Percentiles rank a stretch among this genome's conserved stretches.
phyloP scores from a whole-genome alignment of 2,797 vertebrate species.

The Zenarchopterus dispar region DNA sequence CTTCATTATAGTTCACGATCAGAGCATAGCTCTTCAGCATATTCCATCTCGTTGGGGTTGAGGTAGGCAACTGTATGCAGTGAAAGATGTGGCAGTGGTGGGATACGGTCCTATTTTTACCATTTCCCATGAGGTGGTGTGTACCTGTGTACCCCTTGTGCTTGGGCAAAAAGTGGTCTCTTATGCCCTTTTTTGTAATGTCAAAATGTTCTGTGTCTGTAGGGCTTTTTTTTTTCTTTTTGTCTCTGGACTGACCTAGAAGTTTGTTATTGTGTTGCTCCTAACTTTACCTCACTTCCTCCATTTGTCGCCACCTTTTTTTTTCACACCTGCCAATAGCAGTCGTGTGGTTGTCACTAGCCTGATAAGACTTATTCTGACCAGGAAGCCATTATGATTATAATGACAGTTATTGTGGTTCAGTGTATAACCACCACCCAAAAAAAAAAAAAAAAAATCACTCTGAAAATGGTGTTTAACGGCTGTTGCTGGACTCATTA shows the following conservation, averaged over 20 bases:
- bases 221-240: constrained; percentile 33
- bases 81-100: constrained; percentile 48
- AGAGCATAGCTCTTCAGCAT: constrained; percentile 22
- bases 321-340: constrained; percentile 60
- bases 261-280: constrained; percentile 44
- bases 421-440: constrained; percentile 60
- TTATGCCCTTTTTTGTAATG: constrained; percentile 53
- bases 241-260: constrained; percentile 52
- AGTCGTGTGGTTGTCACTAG: constrained; percentile 55
- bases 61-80: constrained; percentile 23
- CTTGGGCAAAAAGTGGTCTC: constrained; percentile 46
- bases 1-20: constrained; percentile 20
- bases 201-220: constrained; percentile 47
- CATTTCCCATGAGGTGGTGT: constrained; percentile 44
- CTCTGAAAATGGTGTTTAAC: constrained; percentile 65
- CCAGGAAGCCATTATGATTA: constrained; percentile 71
- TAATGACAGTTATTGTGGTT: constrained; percentile 74
- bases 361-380: constrained; percentile 65
- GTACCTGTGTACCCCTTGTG: constrained; percentile 30
- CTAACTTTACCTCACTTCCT: constrained; percentile 31
- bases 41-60: constrained; percentile 39
- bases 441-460: constrained; percentile 39
- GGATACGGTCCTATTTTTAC: constrained; percentile 46
- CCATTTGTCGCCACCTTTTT: constrained; percentile 35
- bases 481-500: constrained; percentile 67